Conservation (phyloP, 2,113 vertebrate species). For the Rhinolophus sinicus region DNA sequence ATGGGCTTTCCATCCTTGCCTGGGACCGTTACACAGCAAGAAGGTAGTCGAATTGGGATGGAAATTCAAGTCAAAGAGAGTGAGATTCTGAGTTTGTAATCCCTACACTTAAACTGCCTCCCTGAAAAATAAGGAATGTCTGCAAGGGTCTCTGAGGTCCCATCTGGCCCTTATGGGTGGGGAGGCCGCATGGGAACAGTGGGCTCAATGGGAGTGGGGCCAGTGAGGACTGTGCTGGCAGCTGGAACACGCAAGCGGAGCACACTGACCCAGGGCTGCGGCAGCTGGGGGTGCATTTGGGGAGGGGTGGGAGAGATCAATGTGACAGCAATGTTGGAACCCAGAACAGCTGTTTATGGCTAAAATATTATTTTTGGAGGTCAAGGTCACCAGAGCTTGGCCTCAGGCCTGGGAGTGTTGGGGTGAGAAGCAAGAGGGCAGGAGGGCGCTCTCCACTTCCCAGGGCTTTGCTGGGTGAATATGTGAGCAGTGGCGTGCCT, state of each 20-base stretch:
- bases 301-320: background rate
- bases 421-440: background rate
- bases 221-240: fast-evolving
- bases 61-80: background rate
- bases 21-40: background rate
- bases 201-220: background rate
- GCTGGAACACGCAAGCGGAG: background rate
- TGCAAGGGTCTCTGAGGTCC: background rate
- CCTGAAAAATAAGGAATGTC: background rate
- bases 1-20: background rate
- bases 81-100: background rate
- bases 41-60: background rate
- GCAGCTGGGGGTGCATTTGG: background rate
- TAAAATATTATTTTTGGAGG: conserved; percentile 29
- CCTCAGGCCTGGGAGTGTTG: background rate
- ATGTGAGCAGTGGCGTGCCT: background rate
- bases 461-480: background rate
- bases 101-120: background rate
- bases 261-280: background rate
- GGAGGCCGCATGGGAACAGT: background rate
- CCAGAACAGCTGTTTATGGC: background rate
- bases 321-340: background rate
- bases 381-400: background rate
- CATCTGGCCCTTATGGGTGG: background rate
- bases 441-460: background rate